These are phyloP conservation scores for Eulacestoma nigropectus DNA, from an alignment of 2,113 vertebrate species.

Conservation along the genomic window DNA sequence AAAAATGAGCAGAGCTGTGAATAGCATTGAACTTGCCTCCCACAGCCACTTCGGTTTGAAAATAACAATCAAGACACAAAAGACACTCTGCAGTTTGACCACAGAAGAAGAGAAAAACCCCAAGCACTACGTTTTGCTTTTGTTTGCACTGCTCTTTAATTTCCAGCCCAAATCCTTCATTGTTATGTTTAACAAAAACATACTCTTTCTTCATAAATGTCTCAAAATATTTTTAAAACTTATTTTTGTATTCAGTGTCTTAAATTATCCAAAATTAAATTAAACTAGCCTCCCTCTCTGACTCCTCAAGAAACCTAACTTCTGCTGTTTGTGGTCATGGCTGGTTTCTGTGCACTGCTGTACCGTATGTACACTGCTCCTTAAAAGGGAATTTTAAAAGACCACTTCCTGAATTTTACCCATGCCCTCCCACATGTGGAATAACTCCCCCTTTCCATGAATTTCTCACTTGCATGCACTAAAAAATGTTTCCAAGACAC, in stretches of 20 bases:
- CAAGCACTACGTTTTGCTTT: slow-evolving; percentile 44
- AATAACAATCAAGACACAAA: slow-evolving; percentile 39
- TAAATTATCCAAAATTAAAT: slow-evolving; percentile 29
- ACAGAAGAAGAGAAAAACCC: slow-evolving; percentile 55
- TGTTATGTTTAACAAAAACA: slow-evolving; percentile 43
- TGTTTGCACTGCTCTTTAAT: slow-evolving; percentile 34
- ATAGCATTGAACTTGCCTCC: background rate
- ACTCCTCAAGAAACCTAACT: slow-evolving; percentile 4
- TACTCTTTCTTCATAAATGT: slow-evolving; percentile 3
- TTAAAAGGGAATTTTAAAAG: background rate
- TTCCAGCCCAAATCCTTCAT: slow-evolving; percentile 34
- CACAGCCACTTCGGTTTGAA: background rate
- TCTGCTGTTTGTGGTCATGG: background rate
- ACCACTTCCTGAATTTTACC: background rate
- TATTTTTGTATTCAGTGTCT: slow-evolving; percentile 24
- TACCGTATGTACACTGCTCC: rapidly evolving
- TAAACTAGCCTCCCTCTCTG: background rate
- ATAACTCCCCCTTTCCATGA: background rate
- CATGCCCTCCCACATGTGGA: background rate
- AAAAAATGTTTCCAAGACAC: background rate
- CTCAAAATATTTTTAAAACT: slow-evolving; percentile 58
- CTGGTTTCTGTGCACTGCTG: background rate
- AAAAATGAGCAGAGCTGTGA: background rate
- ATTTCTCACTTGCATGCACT: background rate
- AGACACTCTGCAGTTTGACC: slow-evolving; percentile 45